Evolutionary conservation across 2,113 vertebrate genomes (phyloP).

Genomic region (Eublepharis macularius): DNA sequence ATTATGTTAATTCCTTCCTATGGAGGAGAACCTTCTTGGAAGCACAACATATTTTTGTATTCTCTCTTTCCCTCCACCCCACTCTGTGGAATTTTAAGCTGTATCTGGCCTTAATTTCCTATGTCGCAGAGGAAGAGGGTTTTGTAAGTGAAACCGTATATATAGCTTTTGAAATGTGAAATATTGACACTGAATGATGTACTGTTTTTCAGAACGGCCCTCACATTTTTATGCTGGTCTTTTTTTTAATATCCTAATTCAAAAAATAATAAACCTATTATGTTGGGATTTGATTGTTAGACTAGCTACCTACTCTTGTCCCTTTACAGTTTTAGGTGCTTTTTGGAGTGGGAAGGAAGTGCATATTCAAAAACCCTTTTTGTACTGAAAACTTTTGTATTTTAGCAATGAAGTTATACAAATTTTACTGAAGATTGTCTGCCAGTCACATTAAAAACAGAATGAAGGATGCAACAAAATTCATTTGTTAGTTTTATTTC

Average conservation of each 20-base stretch:
- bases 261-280: conserved; percentile 65
- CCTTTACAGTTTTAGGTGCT: conserved; percentile 72
- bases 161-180: conserved; percentile 69
- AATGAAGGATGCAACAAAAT: conserved; percentile 57
- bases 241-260: conserved; percentile 61
- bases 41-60: conserved; percentile 78
- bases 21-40: conserved; percentile 76
- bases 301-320: conserved; percentile 60
- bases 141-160: conserved; percentile 66
- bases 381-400: conserved; percentile 68
- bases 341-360: conserved; percentile 54
- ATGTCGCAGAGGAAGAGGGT: conserved; percentile 63
- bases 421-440: conserved; percentile 56
- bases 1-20: conserved; percentile 54
- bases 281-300: conserved; percentile 52
- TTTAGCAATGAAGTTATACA: conserved; percentile 53
- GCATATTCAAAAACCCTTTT: conserved; percentile 64
- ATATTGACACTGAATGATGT: conserved; percentile 56
- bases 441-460: conserved; percentile 49
- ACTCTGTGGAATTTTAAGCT: conserved; percentile 75
- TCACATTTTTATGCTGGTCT: conserved; percentile 49
- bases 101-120: conserved; percentile 78
- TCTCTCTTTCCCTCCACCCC: too few species aligned
- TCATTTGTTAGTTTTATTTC: conserved; percentile 57
- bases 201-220: conserved; percentile 53